phyloP scores from a whole-genome alignment of 2,888 invertebrate genomes.

The Eristalinus aeneus region DNA sequence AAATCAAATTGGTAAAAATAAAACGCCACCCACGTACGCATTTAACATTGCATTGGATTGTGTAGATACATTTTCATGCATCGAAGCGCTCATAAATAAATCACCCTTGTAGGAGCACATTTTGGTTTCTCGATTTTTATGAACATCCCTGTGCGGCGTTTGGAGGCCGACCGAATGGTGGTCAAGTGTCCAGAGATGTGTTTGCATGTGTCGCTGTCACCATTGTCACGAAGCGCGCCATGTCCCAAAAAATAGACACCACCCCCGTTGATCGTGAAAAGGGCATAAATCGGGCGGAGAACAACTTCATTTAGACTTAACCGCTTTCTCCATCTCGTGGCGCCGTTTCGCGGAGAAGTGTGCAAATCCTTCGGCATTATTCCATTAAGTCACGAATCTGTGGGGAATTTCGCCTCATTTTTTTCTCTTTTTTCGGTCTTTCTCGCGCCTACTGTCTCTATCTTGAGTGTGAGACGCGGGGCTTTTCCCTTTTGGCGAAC shows the following conservation, averaged over 20 bases:
- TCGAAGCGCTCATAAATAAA: constrained; percentile 56
- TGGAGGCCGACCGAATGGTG: not conserved
- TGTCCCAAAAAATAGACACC: constrained; percentile 9
- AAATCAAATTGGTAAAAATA: not conserved
- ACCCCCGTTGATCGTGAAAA: not conserved
- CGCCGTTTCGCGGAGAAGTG: not conserved
- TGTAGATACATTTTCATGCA: constrained; percentile 32
- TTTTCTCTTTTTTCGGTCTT: not conserved
- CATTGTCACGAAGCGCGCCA: not conserved
- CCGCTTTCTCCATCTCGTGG: not conserved
- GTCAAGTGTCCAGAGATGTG: not conserved
- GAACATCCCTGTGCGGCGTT: not conserved
- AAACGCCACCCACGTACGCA: not conserved
- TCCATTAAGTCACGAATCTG: constrained; percentile 38
- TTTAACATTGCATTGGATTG: constrained; percentile 4
- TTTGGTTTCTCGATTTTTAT: not conserved
- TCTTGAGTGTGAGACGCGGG: constrained; percentile 27
- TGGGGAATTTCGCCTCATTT: constrained; percentile 2
- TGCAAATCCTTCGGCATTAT: constrained; percentile 25
- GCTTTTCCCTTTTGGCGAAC: not conserved
- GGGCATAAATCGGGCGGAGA: constrained; percentile 7
- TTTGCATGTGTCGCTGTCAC: constrained; percentile 1
- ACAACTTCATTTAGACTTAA: constrained; percentile 23
- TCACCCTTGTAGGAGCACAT: not conserved
- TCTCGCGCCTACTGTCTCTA: not conserved